Evolutionary conservation across 2,113 vertebrate species (phyloP).

Genomic region (Eira barbara): DNA sequence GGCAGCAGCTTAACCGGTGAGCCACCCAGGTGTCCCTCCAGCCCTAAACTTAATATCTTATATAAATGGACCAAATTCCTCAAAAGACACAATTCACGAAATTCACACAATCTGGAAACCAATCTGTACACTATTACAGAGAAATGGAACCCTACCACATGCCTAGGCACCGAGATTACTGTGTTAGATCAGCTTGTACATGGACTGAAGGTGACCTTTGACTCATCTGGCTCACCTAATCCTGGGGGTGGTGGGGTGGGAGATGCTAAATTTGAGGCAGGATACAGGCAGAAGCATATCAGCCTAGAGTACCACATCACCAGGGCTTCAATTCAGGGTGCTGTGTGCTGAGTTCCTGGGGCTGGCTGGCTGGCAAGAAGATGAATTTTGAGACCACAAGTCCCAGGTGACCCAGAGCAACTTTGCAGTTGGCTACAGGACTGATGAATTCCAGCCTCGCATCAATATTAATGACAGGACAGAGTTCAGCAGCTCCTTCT

Average conservation of each 20-base stretch:
- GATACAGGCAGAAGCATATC: slow-evolving; percentile 87
- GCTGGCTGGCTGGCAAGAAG: slow-evolving; percentile 91
- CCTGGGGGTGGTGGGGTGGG: slow-evolving; percentile 68
- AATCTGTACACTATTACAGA: slow-evolving; percentile 79
- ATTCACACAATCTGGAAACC: slow-evolving; percentile 86
- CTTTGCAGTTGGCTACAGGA: background rate
- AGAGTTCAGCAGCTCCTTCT: slow-evolving; percentile 91
- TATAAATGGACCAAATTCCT: background rate
- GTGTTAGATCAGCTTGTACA: slow-evolving; percentile 87
- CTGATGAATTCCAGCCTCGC: background rate
- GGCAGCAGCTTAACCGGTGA: too few relatives aligned
- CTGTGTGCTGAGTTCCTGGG: slow-evolving; percentile 88
- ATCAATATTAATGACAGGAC: slow-evolving; percentile 85
- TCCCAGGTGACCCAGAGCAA: slow-evolving; percentile 78
- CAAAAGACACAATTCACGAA: background rate
- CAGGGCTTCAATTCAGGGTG: slow-evolving; percentile 82
- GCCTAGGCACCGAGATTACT: slow-evolving; percentile 88
- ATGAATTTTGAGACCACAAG: slow-evolving; percentile 89
- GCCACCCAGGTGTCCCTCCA: background rate
- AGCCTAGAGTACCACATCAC: slow-evolving; percentile 91
- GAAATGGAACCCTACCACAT: slow-evolving; percentile 94
- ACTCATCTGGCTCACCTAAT: slow-evolving; percentile 92
- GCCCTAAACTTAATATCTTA: background rate
- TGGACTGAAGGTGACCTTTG: slow-evolving; percentile 82
- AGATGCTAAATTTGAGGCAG: slow-evolving; percentile 86